Conservation (phyloP, 2,888 invertebrate genomes). For the Neoitamus cyanurus region DNA sequence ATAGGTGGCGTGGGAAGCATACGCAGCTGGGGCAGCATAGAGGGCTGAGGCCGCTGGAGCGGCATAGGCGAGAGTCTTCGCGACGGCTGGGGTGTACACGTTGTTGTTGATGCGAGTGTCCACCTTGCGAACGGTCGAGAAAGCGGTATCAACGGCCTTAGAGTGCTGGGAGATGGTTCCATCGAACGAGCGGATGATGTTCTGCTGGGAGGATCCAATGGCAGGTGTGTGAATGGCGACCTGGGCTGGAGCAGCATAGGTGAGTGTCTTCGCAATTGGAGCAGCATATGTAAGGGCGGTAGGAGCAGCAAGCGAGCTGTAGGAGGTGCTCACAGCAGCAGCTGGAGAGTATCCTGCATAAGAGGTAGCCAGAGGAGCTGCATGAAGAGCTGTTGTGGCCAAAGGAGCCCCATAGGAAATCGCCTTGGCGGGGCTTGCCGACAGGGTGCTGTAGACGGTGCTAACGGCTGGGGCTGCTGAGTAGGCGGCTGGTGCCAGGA, state of each 20-base stretch:
- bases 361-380: conserved; percentile 54
- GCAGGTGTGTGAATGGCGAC: conserved; percentile 57
- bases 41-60: conserved; percentile 57
- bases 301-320: conserved; percentile 53
- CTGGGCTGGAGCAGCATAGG: conserved; percentile 51
- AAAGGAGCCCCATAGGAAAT: conserved; percentile 56
- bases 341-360: conserved; percentile 50
- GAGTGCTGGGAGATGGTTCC: conserved; percentile 55
- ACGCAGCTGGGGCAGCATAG: conserved; percentile 49
- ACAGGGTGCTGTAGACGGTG: conserved; percentile 55
- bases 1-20: conserved; percentile 56
- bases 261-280: conserved; percentile 42
- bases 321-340: conserved; percentile 49
- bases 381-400: conserved; percentile 53
- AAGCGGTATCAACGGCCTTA: conserved; percentile 67
- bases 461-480: conserved; percentile 63
- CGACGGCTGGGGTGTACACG: conserved; percentile 67
- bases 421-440: conserved; percentile 54
- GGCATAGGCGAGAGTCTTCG: conserved; percentile 60
- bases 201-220: conserved; percentile 69
- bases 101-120: conserved; percentile 72
- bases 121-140: conserved; percentile 72
- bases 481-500: conserved; percentile 66
- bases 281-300: conserved; percentile 45
- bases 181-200: conserved; percentile 70